These are phyloP conservation scores for Paramormyrops kingsleyae DNA, from an alignment of 2,113 vertebrate genomes.

Conservation along the genomic window DNA sequence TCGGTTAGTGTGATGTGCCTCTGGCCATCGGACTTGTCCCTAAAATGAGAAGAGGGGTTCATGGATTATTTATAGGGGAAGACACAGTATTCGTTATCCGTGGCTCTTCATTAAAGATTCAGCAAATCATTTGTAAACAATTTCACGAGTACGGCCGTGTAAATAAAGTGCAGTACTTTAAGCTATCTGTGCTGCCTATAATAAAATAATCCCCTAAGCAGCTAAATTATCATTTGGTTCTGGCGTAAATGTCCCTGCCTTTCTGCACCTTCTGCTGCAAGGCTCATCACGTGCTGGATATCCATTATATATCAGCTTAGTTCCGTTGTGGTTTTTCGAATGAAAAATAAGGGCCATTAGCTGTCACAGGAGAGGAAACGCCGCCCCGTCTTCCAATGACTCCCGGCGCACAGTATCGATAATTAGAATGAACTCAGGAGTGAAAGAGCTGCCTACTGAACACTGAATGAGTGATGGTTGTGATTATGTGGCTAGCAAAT, in stretches of 20 bases:
- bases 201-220: neutral
- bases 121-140: neutral
- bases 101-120: neutral
- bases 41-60: neutral
- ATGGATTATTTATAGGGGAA: neutral
- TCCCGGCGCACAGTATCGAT: conserved; percentile 9
- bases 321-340: neutral
- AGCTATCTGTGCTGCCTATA: neutral
- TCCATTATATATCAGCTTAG: neutral
- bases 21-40: neutral
- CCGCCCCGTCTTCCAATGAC: neutral
- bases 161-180: neutral
- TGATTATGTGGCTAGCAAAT: conserved; percentile 5
- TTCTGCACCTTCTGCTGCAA: neutral
- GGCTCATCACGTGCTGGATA: neutral
- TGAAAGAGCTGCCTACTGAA: neutral
- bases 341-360: conserved; percentile 16
- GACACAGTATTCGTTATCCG: neutral
- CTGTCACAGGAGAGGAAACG: conserved; percentile 6
- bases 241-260: neutral
- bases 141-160: neutral
- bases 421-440: conserved; percentile 15
- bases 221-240: neutral
- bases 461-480: neutral
- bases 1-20: neutral